These are phyloP conservation scores for Picus viridis DNA, from an alignment of 2,797 vertebrate genomes.

Conservation along the genomic window DNA sequence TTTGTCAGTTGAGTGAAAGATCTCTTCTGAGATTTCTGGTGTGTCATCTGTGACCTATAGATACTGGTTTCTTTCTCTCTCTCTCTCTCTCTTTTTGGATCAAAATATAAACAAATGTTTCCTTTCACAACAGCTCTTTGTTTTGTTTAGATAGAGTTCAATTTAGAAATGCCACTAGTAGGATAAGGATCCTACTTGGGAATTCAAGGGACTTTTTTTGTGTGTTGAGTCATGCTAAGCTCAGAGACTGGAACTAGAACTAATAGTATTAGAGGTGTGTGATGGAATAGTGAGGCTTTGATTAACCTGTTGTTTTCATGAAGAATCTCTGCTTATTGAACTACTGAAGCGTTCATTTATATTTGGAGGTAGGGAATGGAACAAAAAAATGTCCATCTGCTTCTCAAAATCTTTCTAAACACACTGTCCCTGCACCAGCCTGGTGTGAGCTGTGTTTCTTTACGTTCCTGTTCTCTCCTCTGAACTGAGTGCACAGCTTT, in stretches of 20 bases:
- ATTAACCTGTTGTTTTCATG: not conserved
- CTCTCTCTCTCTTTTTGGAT: not conserved
- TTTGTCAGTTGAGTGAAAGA: constrained; percentile 49
- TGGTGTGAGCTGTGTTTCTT: not conserved
- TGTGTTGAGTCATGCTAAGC: constrained; percentile 9
- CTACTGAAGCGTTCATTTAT: not conserved
- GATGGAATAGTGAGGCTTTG: not conserved
- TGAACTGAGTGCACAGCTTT: not conserved
- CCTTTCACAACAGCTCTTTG: not conserved
- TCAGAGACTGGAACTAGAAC: constrained; percentile 34
- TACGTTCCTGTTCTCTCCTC: not conserved
- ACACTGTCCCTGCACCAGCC: not conserved
- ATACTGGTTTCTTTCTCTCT: not conserved
- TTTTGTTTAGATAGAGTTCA: constrained; percentile 13
- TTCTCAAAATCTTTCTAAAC: not conserved
- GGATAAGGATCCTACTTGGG: not conserved
- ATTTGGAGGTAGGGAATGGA: not conserved
- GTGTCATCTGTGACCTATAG: constrained; percentile 42
- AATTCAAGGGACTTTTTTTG: constrained; percentile 14
- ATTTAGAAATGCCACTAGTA: constrained; percentile 24
- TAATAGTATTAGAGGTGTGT: constrained; percentile 18
- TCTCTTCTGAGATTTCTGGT: constrained; percentile 53
- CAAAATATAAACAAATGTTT: constrained; percentile 28
- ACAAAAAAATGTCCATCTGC: not conserved
- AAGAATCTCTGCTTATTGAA: constrained; percentile 33